Evolutionary conservation across 2,113 vertebrate genomes (phyloP).

Genomic region (Oceanodroma tethys): DNA sequence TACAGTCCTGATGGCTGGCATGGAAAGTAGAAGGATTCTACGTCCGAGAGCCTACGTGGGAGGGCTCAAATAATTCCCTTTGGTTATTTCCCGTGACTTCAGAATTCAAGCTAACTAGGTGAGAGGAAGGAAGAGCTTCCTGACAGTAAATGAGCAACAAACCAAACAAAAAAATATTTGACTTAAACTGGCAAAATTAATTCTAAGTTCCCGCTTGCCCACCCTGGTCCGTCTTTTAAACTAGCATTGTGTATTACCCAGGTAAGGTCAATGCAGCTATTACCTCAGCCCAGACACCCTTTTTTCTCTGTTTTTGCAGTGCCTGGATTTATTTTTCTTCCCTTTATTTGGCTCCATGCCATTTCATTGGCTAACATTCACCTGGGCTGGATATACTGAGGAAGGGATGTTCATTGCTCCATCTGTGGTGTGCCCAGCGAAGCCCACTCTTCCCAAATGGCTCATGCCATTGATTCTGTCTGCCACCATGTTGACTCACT

Average conservation of each 20-base stretch:
- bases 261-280: background rate
- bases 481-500: background rate
- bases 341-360: background rate
- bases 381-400: background rate
- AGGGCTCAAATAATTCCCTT: background rate
- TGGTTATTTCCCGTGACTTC: background rate
- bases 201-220: background rate
- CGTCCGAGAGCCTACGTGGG: rapidly evolving
- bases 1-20: background rate
- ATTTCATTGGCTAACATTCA: background rate
- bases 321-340: conserved; percentile 20
- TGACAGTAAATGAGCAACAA: background rate
- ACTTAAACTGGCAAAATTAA: background rate
- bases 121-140: background rate
- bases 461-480: background rate
- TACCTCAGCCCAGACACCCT: background rate
- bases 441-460: background rate
- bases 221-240: background rate
- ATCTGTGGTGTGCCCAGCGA: background rate
- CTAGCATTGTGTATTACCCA: background rate
- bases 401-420: background rate
- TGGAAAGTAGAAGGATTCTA: background rate
- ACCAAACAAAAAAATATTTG: background rate
- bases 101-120: background rate
- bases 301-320: background rate